Evolutionary conservation across 2,888 invertebrate genomes (phyloP), one percentile per base, ranked within the genome.

Genomic region (Drosophila testacea): DNA sequence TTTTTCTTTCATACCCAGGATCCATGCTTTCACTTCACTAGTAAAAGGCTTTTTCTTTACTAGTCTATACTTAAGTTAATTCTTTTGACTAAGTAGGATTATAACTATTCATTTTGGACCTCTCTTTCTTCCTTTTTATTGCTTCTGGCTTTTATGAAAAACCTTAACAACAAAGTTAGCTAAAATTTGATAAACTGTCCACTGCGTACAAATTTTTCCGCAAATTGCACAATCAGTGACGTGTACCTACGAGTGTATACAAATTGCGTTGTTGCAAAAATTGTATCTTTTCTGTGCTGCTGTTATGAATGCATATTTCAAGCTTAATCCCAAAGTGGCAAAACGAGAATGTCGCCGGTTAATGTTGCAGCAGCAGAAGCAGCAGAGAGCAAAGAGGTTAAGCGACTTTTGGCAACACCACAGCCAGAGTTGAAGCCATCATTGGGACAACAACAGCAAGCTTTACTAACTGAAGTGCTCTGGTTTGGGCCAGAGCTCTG

Each of bases 241-340:
- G 28, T 44, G 41, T 42, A 41, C 36, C 13, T 11, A 39, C 30
- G 11, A 75, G 69, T 57, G 80, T 68, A 78, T 78, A 51, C 57
- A 55, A 27, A 11, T n/a, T 32, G 46, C 46, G 51, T 28, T 61
- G 52, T 50, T 32, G 42, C 16, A 10, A 10, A 55, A 55, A 48
- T 11, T 46, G 50, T 78, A 75, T 69, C 73, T 77, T 69, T 65
- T 61, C 28, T 46, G 39, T 39, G 38, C 27, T 50, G 64, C 71
- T 81, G 71, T 83, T 88, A 88, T 83, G 76, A 88, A 88, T 86
- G 81, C 86, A 83, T 86, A 83, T 88, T 83, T 83, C 82, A 88
- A 72, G 81, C 87, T 88, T 88, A 84, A 84, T 84, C 88, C 81
- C 73, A 82, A 89, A 86, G 85, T 86, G 88, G 85, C 89, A 79